phyloP scores from a whole-genome alignment of 2,888 invertebrate genomes.

The Heliconius hortense region DNA sequence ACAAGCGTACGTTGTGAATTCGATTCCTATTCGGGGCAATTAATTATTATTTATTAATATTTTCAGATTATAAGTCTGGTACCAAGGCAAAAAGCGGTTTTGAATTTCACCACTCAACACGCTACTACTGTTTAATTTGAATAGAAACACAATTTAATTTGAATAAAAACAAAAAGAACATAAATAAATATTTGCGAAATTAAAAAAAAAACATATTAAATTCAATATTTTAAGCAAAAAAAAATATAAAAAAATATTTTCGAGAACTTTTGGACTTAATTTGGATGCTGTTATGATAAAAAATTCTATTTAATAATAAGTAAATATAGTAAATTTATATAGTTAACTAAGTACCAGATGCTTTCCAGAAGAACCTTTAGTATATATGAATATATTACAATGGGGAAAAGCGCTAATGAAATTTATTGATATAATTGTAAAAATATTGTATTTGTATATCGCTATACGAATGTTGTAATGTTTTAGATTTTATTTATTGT shows the following conservation, averaged over 20 bases:
- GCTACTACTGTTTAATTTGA: too few species aligned
- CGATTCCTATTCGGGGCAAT: too few species aligned
- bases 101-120: too few species aligned
- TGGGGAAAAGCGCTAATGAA: conserved; percentile 81
- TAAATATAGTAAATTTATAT: conserved; percentile 6
- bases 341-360: conserved; percentile 14
- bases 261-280: background rate
- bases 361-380: conserved; percentile 27
- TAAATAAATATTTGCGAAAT: too few species aligned
- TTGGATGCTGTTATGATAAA: background rate
- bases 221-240: background rate
- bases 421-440: conserved; percentile 58
- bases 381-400: conserved; percentile 39
- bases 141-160: too few species aligned
- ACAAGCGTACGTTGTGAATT: too few species aligned
- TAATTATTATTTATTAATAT: too few species aligned
- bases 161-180: too few species aligned
- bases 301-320: conserved; percentile 6
- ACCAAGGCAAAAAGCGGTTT: too few species aligned
- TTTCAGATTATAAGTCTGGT: too few species aligned
- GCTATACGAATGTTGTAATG: background rate
- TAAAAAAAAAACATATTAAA: too few species aligned
- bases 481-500: conserved; percentile 12
- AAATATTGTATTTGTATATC: conserved; percentile 37
- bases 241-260: background rate